Percentiles rank a stretch among this genome's conserved stretches.
Evolutionary conservation across 2,113 vertebrate genomes (phyloP).

Genomic region (Pionites leucogaster): DNA sequence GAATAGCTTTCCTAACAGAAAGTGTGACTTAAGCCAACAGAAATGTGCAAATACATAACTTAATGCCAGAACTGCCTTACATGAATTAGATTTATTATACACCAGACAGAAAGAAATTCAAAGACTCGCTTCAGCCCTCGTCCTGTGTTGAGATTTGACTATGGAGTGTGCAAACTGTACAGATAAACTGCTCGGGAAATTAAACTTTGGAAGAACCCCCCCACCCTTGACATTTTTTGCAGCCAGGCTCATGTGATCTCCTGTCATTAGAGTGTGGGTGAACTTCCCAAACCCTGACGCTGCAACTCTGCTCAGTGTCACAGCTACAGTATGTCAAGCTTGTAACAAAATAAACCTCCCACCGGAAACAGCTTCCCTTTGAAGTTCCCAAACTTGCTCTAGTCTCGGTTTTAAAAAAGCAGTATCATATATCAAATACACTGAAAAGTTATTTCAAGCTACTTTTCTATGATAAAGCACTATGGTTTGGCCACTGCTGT

Average conservation of each 20-base stretch:
- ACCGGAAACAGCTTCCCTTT: slow-evolving; percentile 39
- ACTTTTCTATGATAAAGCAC: slow-evolving; percentile 44
- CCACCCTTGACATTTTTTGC: not conserved
- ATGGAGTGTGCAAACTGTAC: not conserved
- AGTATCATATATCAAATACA: slow-evolving; percentile 20
- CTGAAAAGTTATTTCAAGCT: slow-evolving; percentile 49
- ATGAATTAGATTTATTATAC: slow-evolving; percentile 56
- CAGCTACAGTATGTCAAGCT: slow-evolving; percentile 20
- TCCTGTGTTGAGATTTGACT: not conserved
- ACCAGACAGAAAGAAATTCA: slow-evolving; percentile 41
- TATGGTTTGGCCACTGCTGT: not conserved
- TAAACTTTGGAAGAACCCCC: not conserved
- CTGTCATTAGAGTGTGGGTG: not conserved
- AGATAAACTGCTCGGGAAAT: slow-evolving; percentile 41
- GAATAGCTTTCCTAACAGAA: slow-evolving; percentile 45
- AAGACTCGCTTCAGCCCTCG: not conserved
- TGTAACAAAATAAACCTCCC: slow-evolving; percentile 24
- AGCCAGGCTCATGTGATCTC: not conserved
- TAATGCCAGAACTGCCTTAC: slow-evolving; percentile 43
- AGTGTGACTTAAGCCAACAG: slow-evolving; percentile 48
- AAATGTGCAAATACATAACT: slow-evolving; percentile 53
- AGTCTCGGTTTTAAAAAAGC: slow-evolving; percentile 37
- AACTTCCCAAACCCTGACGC: slow-evolving; percentile 31
- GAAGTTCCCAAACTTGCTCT: slow-evolving; percentile 36
- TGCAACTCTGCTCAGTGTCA: slow-evolving; percentile 55